Base-by-base conservation (phyloP, 2,113 vertebrate species). In the Epinephelus moara region DNA sequence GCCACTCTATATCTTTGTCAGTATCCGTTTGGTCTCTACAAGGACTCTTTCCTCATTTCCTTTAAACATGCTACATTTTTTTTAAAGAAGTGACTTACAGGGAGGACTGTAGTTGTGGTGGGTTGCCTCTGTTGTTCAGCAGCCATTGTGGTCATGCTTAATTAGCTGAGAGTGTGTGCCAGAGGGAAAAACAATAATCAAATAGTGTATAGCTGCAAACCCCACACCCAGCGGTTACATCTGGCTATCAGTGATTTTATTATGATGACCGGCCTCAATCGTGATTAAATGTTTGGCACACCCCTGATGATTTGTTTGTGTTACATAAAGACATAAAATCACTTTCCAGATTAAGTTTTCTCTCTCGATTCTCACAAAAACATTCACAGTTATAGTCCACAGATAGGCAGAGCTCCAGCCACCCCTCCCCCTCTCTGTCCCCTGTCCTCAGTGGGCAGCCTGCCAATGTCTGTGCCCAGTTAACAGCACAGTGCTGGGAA, bases 401-500 rank as follows among this genome's bases (percentile, higher is more conserved):
- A n/a, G 72, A 91, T 85, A 78, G 57, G 78, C 60, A 23, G n/a
- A 78, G 66, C 77, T 78, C 68, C 61, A 73, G 42, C 71, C 63
- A 82, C 64, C 70, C 50, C 52, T 47, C 47, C 37, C 37, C 3
- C 67, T 71, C 53, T 59, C 61, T 68, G 68, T 49, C 56, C 80
- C 40, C 79, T 76, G 81, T 82, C 77, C 76, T 88, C 82, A 85
- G 67, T 87, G 72, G 92, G 92, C 91, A 27, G 9, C 53, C 71
- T 45, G 88, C 93, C 94, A 92, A 49, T 14, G 74, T 82, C 78
- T 85, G 59, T 92, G 90, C 85, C 86, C 92, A 74, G 84, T 82
- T 86, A 92, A 69, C 88, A 77, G 82, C 67, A 42, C 74, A 52
- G 84, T 88, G 86, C 89, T 93, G 89, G 81, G 90, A 92, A 93